Percentiles rank a stretch among this genome's conserved stretches.
phyloP scores from a whole-genome alignment of 2,113 vertebrate genomes.

The Leiothrix lutea region DNA sequence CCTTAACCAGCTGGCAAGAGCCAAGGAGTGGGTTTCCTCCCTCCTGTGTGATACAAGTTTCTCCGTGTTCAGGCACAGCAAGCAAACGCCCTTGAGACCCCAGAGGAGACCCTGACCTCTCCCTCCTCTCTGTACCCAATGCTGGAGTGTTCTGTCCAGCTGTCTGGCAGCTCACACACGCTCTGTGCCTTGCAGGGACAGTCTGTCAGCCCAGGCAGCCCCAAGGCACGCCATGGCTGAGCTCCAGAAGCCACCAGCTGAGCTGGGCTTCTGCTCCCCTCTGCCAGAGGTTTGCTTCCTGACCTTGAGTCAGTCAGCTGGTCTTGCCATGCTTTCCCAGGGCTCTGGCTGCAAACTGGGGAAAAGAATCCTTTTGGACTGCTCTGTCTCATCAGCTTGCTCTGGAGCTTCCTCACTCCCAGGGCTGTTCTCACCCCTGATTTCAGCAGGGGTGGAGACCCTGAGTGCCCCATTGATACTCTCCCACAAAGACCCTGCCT shows the following conservation, averaged over 20 bases:
- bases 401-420: neutral
- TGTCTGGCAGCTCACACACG: neutral
- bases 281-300: neutral
- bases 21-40: neutral
- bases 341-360: neutral
- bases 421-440: neutral
- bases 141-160: neutral
- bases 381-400: neutral
- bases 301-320: neutral
- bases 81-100: neutral
- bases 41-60: neutral
- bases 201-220: neutral
- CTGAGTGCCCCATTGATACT: rapidly evolving
- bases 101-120: neutral
- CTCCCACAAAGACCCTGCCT: neutral
- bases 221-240: neutral
- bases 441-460: neutral
- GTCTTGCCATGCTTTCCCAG: neutral
- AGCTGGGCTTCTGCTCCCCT: neutral
- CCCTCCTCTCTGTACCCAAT: neutral
- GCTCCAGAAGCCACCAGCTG: constrained; percentile 21
- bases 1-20: neutral
- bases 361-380: neutral
- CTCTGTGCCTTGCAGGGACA: neutral
- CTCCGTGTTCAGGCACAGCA: neutral